Evolutionary conservation across 2,797 vertebrate genomes (phyloP), one percentile per base, ranked within the genome.

Genomic region (Zenarchopterus dispar): DNA sequence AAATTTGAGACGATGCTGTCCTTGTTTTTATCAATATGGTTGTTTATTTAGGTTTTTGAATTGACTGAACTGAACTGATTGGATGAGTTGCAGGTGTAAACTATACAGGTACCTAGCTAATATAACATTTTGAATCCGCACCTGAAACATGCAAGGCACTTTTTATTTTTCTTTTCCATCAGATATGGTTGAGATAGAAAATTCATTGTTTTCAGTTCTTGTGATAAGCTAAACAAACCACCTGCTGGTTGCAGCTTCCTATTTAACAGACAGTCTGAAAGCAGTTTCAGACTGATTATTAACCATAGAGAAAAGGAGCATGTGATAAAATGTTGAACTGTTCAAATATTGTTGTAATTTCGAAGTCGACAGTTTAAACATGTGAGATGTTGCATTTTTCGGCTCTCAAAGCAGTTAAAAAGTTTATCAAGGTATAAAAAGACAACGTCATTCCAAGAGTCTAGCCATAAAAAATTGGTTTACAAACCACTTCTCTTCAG

Each of bases 351-450:
- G 11, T 26, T 5, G 5, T 48, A 2, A 48, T 36, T 55, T 43
- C 22, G 7, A 41, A 47, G 4, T 8, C 21, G 13, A 45, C 5
- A 57, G 5, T 1, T 23, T 1, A 39, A 62, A 16, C 49, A 6
- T 6, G 22, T 52, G 54, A 21, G 56, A 33, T 5, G 53, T 31
- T 15, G 0, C 0, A 6, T 62, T 17, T 48, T 9, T 6, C n/a
- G 17, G 24, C 11, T 13, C 54, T 61, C n/a, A 67, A 48, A 64
- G 36, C 18, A 61, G 43, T 33, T 18, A 16, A 19, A 42, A 31
- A 10, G 50, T 22, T 16, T n/a, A 39, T 22, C 6, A 42, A 23
- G 23, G 41, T 56, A 65, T 17, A 48, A 58, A 55, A 26, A 9
- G 9, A 56, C 51, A 55, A 22, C 23, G 42, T 31, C 9, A 48